Evolutionary conservation across 2,113 vertebrate species (phyloP).

Genomic region (Upupa epops): DNA sequence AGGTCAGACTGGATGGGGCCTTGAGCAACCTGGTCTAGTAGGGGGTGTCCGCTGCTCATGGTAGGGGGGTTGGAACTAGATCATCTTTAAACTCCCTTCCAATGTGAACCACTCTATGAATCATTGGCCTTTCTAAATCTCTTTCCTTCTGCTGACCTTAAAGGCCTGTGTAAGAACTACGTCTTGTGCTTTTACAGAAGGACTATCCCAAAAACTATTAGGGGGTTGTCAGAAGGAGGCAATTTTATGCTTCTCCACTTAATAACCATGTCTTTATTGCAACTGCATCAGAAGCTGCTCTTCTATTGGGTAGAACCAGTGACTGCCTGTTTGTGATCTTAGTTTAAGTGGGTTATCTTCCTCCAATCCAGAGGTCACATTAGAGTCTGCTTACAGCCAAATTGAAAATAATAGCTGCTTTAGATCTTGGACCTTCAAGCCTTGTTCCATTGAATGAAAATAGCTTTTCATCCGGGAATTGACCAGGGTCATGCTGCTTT

Average conservation of each 20-base stretch:
- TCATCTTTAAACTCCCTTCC: too few relatives aligned
- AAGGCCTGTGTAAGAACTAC: background rate
- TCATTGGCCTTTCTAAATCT: background rate
- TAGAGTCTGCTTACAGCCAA: conserved; percentile 1
- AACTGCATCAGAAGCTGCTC: background rate
- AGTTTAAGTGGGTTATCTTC: conserved; percentile 35
- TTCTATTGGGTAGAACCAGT: background rate
- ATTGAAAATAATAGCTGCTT: conserved; percentile 22
- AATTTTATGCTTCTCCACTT: background rate
- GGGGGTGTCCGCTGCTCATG: too few relatives aligned
- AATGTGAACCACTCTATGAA: too few relatives aligned
- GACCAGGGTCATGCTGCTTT: background rate
- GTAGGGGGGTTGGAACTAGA: too few relatives aligned
- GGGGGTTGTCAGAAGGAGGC: background rate
- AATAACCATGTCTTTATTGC: background rate
- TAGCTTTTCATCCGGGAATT: background rate
- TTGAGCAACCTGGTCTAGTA: too few relatives aligned
- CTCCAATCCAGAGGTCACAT: background rate
- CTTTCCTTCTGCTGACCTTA: background rate
- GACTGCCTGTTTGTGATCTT: conserved; percentile 5
- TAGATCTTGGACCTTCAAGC: conserved; percentile 3
- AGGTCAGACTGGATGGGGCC: too few relatives aligned
- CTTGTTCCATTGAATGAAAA: background rate
- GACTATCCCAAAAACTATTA: background rate
- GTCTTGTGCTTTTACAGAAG: background rate